These are phyloP conservation scores for Rhinogobio ventralis DNA, from an alignment of 2,797 vertebrate species.

Conservation along the genomic window DNA sequence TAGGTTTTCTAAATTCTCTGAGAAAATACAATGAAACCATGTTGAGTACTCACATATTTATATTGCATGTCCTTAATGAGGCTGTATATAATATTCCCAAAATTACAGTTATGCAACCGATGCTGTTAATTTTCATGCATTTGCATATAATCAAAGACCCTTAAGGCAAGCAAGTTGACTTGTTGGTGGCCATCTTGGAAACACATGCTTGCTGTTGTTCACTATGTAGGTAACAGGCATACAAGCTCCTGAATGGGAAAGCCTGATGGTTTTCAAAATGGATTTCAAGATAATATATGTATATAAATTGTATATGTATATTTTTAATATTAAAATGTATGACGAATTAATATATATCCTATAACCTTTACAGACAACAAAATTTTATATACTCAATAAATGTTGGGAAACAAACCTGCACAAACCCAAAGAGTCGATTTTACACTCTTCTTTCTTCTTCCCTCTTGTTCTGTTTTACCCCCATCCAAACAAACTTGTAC, in stretches of 20 bases:
- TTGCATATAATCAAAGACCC: neutral
- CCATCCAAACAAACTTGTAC: conserved; percentile 35
- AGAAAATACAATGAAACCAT: neutral
- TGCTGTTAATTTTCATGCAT: neutral
- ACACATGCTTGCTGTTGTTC: neutral
- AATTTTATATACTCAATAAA: neutral
- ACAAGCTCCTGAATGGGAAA: neutral
- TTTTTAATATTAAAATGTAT: too few species aligned
- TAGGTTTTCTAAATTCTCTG: neutral
- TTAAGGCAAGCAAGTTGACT: neutral
- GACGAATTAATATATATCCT: too few species aligned
- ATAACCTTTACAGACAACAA: neutral
- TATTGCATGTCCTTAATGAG: neutral
- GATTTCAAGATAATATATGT: neutral
- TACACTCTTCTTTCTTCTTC: neutral
- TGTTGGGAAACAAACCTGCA: neutral
- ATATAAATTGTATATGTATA: too few species aligned
- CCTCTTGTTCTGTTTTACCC: conserved; percentile 4
- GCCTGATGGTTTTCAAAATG: too few species aligned
- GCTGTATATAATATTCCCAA: neutral
- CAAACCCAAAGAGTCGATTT: neutral
- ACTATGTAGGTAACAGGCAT: neutral
- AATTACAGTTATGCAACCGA: neutral
- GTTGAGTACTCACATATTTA: neutral
- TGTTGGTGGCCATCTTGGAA: neutral